Conservation (phyloP, 2,888 invertebrate genomes). For the Eulithis testata region DNA sequence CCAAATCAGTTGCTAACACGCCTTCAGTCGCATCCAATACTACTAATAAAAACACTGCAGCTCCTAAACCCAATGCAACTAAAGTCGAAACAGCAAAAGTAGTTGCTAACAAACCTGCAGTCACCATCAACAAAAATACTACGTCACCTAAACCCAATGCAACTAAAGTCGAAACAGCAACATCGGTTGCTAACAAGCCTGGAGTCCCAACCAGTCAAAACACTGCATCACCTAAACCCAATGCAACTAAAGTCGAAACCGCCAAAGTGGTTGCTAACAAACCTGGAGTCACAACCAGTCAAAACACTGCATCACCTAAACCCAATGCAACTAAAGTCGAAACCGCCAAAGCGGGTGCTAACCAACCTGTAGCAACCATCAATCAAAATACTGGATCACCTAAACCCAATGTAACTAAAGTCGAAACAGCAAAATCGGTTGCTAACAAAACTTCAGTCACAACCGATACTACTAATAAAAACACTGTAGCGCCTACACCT, state of each 20-base stretch:
- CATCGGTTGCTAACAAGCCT: background rate
- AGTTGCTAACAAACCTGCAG: background rate
- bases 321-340: slow-evolving; percentile 2
- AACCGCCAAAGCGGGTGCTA: background rate
- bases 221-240: background rate
- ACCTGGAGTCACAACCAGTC: background rate
- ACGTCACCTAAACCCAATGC: background rate
- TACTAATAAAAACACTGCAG: background rate
- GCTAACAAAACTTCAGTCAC: background rate
- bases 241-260: slow-evolving; percentile 1
- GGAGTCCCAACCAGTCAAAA: background rate
- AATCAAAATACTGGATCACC: background rate
- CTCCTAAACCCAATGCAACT: background rate
- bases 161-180: background rate
- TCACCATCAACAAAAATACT: background rate
- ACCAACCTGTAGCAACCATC: background rate
- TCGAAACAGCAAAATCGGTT: background rate
- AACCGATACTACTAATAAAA: slow-evolving; percentile 11
- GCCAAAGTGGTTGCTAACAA: background rate
- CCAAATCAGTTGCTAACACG: background rate
- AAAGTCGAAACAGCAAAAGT: background rate
- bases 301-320: background rate
- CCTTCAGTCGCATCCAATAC: slow-evolving; percentile 11
- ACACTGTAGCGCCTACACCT: background rate
- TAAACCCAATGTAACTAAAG: background rate